phyloP scores from a whole-genome alignment of 2,113 vertebrate species.

The Ursus arctos region DNA sequence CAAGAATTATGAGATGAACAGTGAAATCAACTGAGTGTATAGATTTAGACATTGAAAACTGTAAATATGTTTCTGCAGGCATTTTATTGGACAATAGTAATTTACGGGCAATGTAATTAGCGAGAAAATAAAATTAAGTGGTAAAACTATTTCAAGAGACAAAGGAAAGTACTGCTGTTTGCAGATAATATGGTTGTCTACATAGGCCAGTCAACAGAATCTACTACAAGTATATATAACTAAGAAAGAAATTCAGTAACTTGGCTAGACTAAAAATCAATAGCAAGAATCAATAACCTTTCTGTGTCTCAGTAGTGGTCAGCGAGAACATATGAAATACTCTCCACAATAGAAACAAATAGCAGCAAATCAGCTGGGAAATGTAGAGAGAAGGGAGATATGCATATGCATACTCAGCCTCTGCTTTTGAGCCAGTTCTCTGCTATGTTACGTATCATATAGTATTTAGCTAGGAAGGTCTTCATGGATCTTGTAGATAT shows the following conservation, averaged over 20 bases:
- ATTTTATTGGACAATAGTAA: background rate
- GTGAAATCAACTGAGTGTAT: background rate
- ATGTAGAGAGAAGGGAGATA: background rate
- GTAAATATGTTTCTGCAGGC: background rate
- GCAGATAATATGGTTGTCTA: background rate
- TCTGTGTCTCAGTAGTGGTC: background rate
- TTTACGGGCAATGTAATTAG: background rate
- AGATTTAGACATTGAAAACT: background rate
- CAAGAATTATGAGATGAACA: background rate
- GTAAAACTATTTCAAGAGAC: background rate
- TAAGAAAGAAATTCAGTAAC: background rate
- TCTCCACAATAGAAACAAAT: background rate
- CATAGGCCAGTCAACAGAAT: background rate
- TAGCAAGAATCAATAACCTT: background rate
- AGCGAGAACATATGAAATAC: background rate
- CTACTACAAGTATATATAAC: background rate
- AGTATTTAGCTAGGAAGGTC: background rate
- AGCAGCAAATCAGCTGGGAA: background rate
- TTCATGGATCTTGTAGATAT: background rate
- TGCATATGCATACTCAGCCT: background rate
- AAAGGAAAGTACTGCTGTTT: background rate
- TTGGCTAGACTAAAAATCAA: background rate
- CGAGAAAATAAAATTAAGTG: conserved; percentile 29
- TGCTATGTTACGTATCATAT: background rate
- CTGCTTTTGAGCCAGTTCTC: background rate